Evolutionary conservation across 2,888 invertebrate genomes (phyloP).

Genomic region (Dendrolimus houi): DNA sequence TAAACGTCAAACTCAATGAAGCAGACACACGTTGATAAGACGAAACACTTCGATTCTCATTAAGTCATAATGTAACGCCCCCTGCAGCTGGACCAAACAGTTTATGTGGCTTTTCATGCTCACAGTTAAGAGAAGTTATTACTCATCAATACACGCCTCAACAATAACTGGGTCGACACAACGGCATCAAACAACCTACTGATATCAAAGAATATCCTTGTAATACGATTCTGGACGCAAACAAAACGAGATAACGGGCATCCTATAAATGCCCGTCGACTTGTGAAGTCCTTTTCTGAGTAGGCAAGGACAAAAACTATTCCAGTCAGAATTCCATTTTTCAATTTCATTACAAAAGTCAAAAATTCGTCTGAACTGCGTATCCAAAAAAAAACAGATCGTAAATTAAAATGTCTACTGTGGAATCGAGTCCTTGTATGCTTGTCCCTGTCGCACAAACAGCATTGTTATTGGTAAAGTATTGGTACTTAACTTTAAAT

Average conservation of each 20-base stretch:
- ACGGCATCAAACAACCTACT: constrained; percentile 52
- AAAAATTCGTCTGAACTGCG: constrained; percentile 66
- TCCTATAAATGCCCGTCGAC: constrained; percentile 52
- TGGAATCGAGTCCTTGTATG: constrained; percentile 32
- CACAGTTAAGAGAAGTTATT: constrained; percentile 33
- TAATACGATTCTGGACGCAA: constrained; percentile 49
- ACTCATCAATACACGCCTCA: constrained; percentile 42
- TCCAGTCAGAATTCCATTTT: constrained; percentile 58
- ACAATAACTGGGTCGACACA: constrained; percentile 46
- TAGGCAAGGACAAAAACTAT: constrained; percentile 58
- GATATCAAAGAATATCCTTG: constrained; percentile 51
- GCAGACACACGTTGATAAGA: constrained; percentile 36
- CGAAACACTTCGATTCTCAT: constrained; percentile 58
- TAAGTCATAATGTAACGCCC: constrained; percentile 57
- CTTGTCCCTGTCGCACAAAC: constrained; percentile 46
- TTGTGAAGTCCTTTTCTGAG: constrained; percentile 72
- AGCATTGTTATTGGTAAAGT: constrained; percentile 55
- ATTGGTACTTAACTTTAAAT: constrained; percentile 68
- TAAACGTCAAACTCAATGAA: constrained; percentile 37
- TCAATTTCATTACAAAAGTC: constrained; percentile 69
- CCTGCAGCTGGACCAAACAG: constrained; percentile 27
- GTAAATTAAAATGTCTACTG: constrained; percentile 73
- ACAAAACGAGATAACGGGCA: constrained; percentile 47
- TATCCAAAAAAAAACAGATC: constrained; percentile 57
- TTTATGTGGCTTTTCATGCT: constrained; percentile 26